Evolutionary conservation across 2,113 vertebrate genomes (phyloP), one percentile per base, ranked within the genome.

Genomic region (Cyprinodon tularosa): DNA sequence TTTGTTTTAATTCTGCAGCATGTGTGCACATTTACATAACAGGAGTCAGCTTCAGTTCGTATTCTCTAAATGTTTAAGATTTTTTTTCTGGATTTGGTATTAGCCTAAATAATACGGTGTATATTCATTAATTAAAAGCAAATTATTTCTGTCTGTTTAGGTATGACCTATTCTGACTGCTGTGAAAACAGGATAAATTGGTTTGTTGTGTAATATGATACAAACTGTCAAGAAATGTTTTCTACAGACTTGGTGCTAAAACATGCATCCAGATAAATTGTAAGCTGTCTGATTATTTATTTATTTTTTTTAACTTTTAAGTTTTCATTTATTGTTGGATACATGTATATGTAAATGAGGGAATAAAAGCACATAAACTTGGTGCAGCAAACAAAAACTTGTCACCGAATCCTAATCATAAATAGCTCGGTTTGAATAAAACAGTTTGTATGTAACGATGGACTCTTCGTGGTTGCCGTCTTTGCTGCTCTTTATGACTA

Each of bases 341-440:
- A 17, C 66, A 72, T 20, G 14, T 60, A 37, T 29, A 29, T 74
- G 10, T 14, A 62, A 5, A 15, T 29, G 12, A 20, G 12, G 14
- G 62, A 1, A 50, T 48, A 72, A 17, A 12, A 47, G 62, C 10
- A 17, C 10, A 64, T 7, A 22, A 17, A 71, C 45, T 48, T 44
- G 63, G 42, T 50, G 3, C n/a, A 40, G 8, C 15, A 14, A 53
- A 22, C 12, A 66, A 17, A 20, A 11, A 42, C 65, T 76, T 62
- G 37, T 53, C 38, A 61, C 20, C 71, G 68, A 29, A 68, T 74
- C 77, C 71, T 47, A 40, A 29, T 65, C 22, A 74, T 76, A 59
- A 82, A 84, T 80, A 77, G 50, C 64, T 77, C 68, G 63, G 22
- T 67, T 78, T 78, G 59, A 81, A 84, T 90, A 71, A 81, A 40